These are phyloP conservation scores for Aptenodytes forsteri DNA, from an alignment of 2,113 vertebrate genomes.

Conservation along the genomic window DNA sequence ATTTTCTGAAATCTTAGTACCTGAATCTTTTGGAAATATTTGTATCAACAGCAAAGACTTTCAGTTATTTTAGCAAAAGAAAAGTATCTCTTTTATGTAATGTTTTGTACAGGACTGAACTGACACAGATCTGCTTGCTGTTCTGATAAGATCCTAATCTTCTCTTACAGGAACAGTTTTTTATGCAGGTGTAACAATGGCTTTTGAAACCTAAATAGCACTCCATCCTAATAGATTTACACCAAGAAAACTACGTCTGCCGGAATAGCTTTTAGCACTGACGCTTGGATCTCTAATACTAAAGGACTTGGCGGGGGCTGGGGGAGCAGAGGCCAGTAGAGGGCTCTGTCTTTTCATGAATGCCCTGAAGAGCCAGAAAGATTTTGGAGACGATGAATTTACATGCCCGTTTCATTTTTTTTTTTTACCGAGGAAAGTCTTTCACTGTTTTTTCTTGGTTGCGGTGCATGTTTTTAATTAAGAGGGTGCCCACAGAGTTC, in stretches of 20 bases:
- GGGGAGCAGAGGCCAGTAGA: neutral
- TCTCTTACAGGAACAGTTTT: neutral
- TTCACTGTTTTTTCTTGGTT: rapidly evolving
- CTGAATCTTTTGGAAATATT: neutral
- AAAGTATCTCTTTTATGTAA: neutral
- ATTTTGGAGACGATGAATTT: neutral
- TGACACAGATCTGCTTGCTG: neutral
- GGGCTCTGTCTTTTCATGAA: constrained; percentile 2
- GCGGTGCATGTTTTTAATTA: neutral
- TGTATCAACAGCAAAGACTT: neutral
- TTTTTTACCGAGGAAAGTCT: neutral
- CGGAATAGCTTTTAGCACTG: neutral
- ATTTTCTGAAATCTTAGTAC: neutral
- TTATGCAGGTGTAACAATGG: neutral
- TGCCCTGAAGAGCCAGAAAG: neutral
- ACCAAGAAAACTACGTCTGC: rapidly evolving
- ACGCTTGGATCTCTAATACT: rapidly evolving
- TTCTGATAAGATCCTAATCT: neutral
- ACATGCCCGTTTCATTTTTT: neutral
- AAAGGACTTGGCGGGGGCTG: rapidly evolving
- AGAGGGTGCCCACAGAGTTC: neutral
- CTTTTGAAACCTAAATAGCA: neutral
- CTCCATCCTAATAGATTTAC: neutral
- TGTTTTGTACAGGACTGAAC: neutral
- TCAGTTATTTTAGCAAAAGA: neutral